A percentile compares a stretch with the other conserved stretches of the same genome.
Conservation (phyloP, 2,113 vertebrate species). For the Bombycilla garrulus region DNA sequence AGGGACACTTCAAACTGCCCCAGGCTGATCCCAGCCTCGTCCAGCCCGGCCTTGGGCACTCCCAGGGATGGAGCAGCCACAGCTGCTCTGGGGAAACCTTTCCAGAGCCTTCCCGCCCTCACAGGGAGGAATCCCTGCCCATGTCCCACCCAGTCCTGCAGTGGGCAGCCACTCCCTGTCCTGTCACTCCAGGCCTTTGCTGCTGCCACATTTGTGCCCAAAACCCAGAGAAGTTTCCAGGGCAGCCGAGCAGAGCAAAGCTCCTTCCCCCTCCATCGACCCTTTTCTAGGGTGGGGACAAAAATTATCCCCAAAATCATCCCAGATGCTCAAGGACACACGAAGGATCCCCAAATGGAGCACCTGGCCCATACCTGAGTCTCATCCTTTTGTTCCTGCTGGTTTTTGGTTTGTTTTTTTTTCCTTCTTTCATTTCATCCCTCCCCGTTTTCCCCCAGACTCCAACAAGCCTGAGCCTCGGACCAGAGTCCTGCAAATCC, state of each 20-base stretch:
- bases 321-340: not conserved
- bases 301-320: not conserved
- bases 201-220: not conserved
- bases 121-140: not conserved
- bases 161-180: not conserved
- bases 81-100: not conserved
- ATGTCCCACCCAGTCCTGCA: not conserved
- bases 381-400: not conserved
- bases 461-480: not conserved
- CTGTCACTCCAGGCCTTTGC: not conserved
- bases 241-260: not conserved
- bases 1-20: not conserved
- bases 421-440: not conserved
- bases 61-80: not conserved
- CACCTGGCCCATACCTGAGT: not conserved
- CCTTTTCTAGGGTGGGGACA: not conserved
- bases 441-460: not conserved
- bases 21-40: rapidly evolving
- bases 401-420: not conserved
- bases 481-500: not conserved
- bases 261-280: not conserved
- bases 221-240: rapidly evolving
- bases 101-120: not conserved
- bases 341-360: not conserved
- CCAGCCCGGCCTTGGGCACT: not conserved